Base-by-base conservation (phyloP, 2,888 invertebrate species). In the Meloe dianella region DNA sequence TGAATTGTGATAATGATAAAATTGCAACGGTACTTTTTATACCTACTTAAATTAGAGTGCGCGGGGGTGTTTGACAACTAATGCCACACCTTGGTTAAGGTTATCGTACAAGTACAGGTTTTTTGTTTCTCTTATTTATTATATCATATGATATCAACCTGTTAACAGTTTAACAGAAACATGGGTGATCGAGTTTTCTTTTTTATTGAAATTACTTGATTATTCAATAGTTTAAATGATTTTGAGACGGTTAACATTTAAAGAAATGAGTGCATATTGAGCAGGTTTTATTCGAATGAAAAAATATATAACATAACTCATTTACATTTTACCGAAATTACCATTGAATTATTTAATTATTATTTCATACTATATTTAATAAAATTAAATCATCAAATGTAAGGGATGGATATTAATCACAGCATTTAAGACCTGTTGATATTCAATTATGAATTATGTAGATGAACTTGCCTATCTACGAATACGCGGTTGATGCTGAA, bases 71-170 rank as follows among this genome's bases (percentile, higher is more conserved):
- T 54, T 54, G 24, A 54, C 54, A 54, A 54, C 24, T 24, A n/a
- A 54, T 24, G 22, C 54, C 54, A 54, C 54, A 12, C 54, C 54
- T 54, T 24, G 22, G 54, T 54, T 54, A 54, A 54, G 54, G 54
- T 22, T 54, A 54, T 24, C 54, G 54, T 24, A 54, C 54, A 54
- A 54, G 22, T 54, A 51, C 51, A 51, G 51, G 51, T 54, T 54
- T 24, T 51, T 24, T 10, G 4, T 2, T n/a, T n/a, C n/a, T n/a
- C n/a, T n/a, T n/a, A 3, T 14, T 24, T 54, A 6, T 54, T 54
- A 54, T 54, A 54, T 54, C 54, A 54, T 54, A 24, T 54, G 54
- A 54, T 54, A 54, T 22, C 24, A 20, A 54, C 54, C 4, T 54
- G 54, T 54, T 8, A 24, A 22, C 47, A 41, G 17, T n/a, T n/a